phyloP scores from a whole-genome alignment of 2,888 invertebrate species.

The Parelbella ahira region DNA sequence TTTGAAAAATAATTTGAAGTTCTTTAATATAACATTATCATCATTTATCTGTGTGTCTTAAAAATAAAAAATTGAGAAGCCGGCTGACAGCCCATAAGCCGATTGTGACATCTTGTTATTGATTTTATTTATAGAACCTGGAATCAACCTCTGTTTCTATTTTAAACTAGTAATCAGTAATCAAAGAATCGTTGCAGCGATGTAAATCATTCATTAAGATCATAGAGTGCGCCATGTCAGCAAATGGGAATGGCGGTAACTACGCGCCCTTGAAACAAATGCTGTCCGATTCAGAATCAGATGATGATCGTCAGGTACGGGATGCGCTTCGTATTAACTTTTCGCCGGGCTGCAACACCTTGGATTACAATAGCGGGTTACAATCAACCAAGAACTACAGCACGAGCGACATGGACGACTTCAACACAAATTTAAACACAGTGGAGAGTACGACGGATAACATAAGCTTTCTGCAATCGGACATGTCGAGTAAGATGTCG shows the following conservation, averaged over 20 bases:
- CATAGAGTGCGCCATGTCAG: constrained; percentile 53
- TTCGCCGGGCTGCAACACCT: constrained; percentile 62
- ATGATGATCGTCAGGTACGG: constrained; percentile 81
- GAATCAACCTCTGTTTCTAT: constrained; percentile 10
- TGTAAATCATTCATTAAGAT: constrained; percentile 9
- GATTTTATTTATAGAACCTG: constrained; percentile 28
- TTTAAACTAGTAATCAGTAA: constrained; percentile 6
- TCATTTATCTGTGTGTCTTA: too few species aligned
- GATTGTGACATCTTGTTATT: too few species aligned
- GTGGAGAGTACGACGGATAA: constrained; percentile 74
- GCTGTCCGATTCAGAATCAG: constrained; percentile 88
- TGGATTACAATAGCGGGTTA: constrained; percentile 69
- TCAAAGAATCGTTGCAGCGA: constrained; percentile 8
- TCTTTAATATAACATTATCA: too few species aligned
- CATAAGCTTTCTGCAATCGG: constrained; percentile 71
- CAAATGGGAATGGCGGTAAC: constrained; percentile 72
- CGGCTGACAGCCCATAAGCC: too few species aligned
- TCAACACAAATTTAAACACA: constrained; percentile 67
- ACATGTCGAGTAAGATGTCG: constrained; percentile 82
- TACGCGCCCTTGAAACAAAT: constrained; percentile 89
- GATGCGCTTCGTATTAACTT: constrained; percentile 55
- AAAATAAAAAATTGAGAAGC: too few species aligned
- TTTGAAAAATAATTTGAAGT: too few species aligned
- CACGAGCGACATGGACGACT: constrained; percentile 70
- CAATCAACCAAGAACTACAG: constrained; percentile 70